phyloP scores from a whole-genome alignment of 2,888 invertebrate genomes.

The Atrina japonica region DNA sequence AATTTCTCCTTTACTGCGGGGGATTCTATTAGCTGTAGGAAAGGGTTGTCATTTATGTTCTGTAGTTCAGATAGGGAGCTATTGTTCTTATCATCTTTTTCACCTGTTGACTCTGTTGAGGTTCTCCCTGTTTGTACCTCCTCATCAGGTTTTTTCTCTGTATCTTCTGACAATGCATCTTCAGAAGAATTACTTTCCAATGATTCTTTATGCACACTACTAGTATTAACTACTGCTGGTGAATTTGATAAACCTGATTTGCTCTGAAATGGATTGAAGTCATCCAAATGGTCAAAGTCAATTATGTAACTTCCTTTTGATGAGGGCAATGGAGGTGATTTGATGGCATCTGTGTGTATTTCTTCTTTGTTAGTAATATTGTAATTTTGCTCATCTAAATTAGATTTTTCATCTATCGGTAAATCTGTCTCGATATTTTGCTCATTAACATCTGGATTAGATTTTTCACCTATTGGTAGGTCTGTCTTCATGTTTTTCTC shows the following conservation, averaged over 20 bases:
- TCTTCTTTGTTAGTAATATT: too few relatives aligned
- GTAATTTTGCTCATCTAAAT: too few relatives aligned
- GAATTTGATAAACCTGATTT: slow-evolving; percentile 28
- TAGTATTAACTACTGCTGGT: neutral
- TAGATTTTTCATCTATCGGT: neutral
- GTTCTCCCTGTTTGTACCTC: neutral
- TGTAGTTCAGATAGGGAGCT: slow-evolving; percentile 10
- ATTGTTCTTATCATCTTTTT: slow-evolving; percentile 6
- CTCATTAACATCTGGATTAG: too few relatives aligned
- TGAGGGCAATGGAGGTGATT: slow-evolving; percentile 32
- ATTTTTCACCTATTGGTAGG: neutral
- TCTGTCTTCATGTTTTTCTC: neutral
- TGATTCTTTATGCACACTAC: too few relatives aligned
- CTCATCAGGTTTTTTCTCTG: neutral
- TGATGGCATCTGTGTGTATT: too few relatives aligned
- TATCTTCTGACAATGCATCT: neutral
- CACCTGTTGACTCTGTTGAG: neutral
- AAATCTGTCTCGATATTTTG: neutral
- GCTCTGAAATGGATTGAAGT: slow-evolving; percentile 51
- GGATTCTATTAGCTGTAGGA: slow-evolving; percentile 13
- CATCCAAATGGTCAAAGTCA: slow-evolving; percentile 57
- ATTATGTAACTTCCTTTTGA: slow-evolving; percentile 48
- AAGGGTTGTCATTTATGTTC: slow-evolving; percentile 19
- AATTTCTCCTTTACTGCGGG: slow-evolving; percentile 15
- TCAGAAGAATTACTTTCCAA: neutral